phyloP scores from a whole-genome alignment of 2,797 vertebrate species.

The Lutra lutra region DNA sequence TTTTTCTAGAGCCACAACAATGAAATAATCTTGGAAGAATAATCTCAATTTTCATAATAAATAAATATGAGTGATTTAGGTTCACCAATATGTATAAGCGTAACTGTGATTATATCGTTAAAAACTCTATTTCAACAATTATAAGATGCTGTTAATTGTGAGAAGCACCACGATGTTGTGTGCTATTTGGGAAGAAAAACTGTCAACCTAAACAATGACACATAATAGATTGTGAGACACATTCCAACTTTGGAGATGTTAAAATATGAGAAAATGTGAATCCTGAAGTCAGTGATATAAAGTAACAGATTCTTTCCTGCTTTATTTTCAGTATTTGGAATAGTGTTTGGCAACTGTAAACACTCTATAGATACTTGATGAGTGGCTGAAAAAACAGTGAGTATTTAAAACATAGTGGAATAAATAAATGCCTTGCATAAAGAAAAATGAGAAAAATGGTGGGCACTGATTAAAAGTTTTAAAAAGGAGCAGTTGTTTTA shows the following conservation, averaged over 20 bases:
- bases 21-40: slow-evolving; percentile 3
- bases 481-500: neutral
- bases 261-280: neutral
- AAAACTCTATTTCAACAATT: neutral
- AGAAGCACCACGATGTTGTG: neutral
- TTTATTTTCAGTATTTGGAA: neutral
- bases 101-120: neutral
- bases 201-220: neutral
- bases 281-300: neutral
- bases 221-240: neutral
- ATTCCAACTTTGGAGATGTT: slow-evolving; percentile 15
- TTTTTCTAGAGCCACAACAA: neutral
- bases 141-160: neutral
- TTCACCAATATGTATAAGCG: neutral
- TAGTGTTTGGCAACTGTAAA: neutral
- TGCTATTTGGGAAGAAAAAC: neutral
- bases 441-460: slow-evolving; percentile 28
- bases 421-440: neutral
- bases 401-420: neutral
- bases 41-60: slow-evolving; percentile 23
- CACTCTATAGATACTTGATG: neutral
- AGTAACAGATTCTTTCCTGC: neutral
- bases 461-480: neutral
- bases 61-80: slow-evolving; percentile 14
- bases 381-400: slow-evolving; percentile 6